phyloP scores from a whole-genome alignment of 2,888 invertebrate species.

The Choristoneura rosaceana region DNA sequence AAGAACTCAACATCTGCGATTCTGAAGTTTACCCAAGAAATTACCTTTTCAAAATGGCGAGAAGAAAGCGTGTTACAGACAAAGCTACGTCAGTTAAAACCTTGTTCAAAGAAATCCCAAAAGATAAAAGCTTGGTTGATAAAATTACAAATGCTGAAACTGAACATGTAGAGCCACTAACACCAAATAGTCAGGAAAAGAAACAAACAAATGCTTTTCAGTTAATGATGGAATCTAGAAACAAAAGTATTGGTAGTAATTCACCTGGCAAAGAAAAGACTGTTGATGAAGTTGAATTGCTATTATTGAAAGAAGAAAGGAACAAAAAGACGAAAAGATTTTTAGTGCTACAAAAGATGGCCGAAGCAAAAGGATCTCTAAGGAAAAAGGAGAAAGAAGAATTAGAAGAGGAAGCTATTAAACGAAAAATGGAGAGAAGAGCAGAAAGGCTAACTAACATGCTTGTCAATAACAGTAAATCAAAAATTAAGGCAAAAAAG shows the following conservation, averaged over 20 bases:
- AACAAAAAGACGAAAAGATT: slow-evolving; percentile 77
- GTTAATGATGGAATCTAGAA: slow-evolving; percentile 88
- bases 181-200: slow-evolving; percentile 53
- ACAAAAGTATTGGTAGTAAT: slow-evolving; percentile 87
- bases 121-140: slow-evolving; percentile 1
- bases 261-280: slow-evolving; percentile 85
- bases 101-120: slow-evolving; percentile 25
- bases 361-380: slow-evolving; percentile 86
- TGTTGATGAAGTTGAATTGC: slow-evolving; percentile 54
- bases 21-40: slow-evolving; percentile 61
- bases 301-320: slow-evolving; percentile 62
- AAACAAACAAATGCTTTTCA: slow-evolving; percentile 86
- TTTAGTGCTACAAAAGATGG: slow-evolving; percentile 85
- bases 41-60: slow-evolving; percentile 74
- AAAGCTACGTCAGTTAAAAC: slow-evolving; percentile 41
- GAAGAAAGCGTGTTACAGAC: slow-evolving; percentile 56
- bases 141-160: background rate
- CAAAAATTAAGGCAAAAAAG: slow-evolving; percentile 27
- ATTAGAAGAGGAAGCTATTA: slow-evolving; percentile 84
- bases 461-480: slow-evolving; percentile 53
- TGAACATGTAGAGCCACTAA: slow-evolving; percentile 8
- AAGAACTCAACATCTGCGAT: slow-evolving; percentile 44
- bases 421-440: slow-evolving; percentile 85
- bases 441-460: slow-evolving; percentile 85
- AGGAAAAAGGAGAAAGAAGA: slow-evolving; percentile 86